Evolutionary conservation across 2,797 vertebrate genomes (phyloP), one percentile per base, ranked within the genome.

Genomic region (Enoplosus armatus): DNA sequence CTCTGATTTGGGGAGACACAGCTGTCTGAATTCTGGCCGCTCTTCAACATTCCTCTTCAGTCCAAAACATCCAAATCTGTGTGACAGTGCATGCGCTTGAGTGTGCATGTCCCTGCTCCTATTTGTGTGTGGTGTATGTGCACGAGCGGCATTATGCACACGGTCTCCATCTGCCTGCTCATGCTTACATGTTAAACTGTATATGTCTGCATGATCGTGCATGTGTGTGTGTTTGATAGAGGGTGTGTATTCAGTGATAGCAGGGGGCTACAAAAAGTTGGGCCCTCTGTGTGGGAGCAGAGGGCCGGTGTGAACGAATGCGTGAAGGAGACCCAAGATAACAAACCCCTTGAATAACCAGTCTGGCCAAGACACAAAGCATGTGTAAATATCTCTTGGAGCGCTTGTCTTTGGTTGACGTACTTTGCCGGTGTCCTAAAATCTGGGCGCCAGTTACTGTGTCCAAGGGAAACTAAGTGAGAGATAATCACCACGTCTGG

Each of bases 311-410:
- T 79, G 88, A 88, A 89, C 62, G 70, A 89, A 85, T 73, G 80
- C 76, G 79, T 71, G 61, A 87, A 89, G 85, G 87, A 87, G 84
- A 89, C 85, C 73, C 72, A 45, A 93, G 94, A 95, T 94, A 95
- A 94, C 83, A 89, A 88, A 80, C 80, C 86, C 90, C 87, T 84
- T 83, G 86, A 94, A 93, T 91, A 94, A 92, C 91, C 78, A 68
- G 85, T 85, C 87, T 83, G 86, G 80, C 82, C 72, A 74, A 87
- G 90, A 90, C 85, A 92, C 77, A 93, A 93, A 92, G 89, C 93
- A 90, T 91, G 89, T 84, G 87, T 89, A 90, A 90, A 93, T 86
- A 91, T 89, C 90, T 93, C 79, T 90, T 58, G 74, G 79, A 85
- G 85, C n/a, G 76, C 82, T 82, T 69, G 85, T 80, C 79, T 86